These are phyloP conservation scores for Callitettix versicolor DNA, from an alignment of 1,140 invertebrate genomes.

Conservation along the genomic window DNA sequence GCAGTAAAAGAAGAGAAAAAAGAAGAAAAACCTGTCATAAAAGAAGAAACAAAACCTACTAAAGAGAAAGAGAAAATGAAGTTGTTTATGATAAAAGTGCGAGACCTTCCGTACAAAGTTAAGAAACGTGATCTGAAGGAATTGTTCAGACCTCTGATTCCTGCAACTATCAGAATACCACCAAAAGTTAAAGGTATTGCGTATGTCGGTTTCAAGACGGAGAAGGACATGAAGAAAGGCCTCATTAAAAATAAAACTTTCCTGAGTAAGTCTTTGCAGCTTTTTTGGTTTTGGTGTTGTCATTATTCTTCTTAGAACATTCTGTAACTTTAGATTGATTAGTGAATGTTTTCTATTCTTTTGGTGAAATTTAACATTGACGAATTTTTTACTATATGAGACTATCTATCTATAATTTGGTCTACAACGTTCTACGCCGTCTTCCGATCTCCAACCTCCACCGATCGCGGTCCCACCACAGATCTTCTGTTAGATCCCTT, in stretches of 20 bases:
- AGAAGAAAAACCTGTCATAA: conserved; percentile 16
- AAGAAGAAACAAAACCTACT: conserved; percentile 24
- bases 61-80: conserved; percentile 22
- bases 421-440: too few species aligned
- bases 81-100: conserved; percentile 41
- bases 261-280: conserved; percentile 53
- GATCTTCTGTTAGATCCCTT: too few species aligned
- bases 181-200: conserved; percentile 72
- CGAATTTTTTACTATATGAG: too few species aligned
- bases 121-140: conserved; percentile 72
- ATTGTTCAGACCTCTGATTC: conserved; percentile 72
- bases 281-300: too few species aligned
- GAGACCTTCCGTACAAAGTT: conserved; percentile 54
- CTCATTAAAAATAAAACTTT: conserved; percentile 80
- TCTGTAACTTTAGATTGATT: too few species aligned
- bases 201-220: conserved; percentile 78
- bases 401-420: too few species aligned
- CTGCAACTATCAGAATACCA: conserved; percentile 69
- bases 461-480: too few species aligned
- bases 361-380: too few species aligned
- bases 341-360: too few species aligned
- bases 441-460: too few species aligned
- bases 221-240: conserved; percentile 70
- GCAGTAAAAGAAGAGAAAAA: conserved; percentile 38
- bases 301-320: too few species aligned